These are phyloP conservation scores for Drosophila dives DNA, from an alignment of 2,888 invertebrate species.

Conservation along the genomic window DNA sequence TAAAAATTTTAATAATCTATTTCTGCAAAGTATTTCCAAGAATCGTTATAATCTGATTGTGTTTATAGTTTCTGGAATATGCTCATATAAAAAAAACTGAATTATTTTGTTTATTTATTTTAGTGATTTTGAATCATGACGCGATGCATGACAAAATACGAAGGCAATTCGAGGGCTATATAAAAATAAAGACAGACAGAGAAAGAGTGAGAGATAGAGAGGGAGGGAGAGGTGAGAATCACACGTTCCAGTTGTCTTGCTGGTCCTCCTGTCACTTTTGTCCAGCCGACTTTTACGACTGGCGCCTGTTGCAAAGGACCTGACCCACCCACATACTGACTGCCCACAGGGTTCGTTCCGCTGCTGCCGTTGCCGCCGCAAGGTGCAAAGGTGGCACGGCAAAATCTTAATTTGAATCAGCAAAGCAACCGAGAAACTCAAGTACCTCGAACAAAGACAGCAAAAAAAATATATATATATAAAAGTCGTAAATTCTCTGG, in stretches of 20 bases:
- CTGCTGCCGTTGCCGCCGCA: slow-evolving; percentile 33
- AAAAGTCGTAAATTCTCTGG: slow-evolving; percentile 61
- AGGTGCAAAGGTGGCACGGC: slow-evolving; percentile 60
- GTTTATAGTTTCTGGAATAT: neutral
- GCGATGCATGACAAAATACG: neutral
- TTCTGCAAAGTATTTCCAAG: too few species aligned
- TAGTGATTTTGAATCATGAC: neutral
- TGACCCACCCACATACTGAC: slow-evolving; percentile 70
- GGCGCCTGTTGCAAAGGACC: slow-evolving; percentile 76
- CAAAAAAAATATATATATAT: neutral
- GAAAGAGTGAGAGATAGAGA: neutral
- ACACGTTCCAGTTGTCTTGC: slow-evolving; percentile 56
- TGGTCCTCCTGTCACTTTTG: slow-evolving; percentile 27
- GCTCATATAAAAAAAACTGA: neutral
- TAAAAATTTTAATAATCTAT: too few species aligned
- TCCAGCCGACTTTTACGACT: slow-evolving; percentile 73
- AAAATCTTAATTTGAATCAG: slow-evolving; percentile 75
- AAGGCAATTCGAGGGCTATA: neutral
- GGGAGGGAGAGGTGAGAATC: slow-evolving; percentile 40
- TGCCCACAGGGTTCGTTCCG: slow-evolving; percentile 39
- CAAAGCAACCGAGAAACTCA: slow-evolving; percentile 46
- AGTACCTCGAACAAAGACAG: slow-evolving; percentile 49
- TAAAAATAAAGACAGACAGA: neutral
- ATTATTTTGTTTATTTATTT: neutral
- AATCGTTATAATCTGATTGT: too few species aligned